Base-by-base conservation (phyloP, 2,113 vertebrate genomes). In the Struthidea cinerea region DNA sequence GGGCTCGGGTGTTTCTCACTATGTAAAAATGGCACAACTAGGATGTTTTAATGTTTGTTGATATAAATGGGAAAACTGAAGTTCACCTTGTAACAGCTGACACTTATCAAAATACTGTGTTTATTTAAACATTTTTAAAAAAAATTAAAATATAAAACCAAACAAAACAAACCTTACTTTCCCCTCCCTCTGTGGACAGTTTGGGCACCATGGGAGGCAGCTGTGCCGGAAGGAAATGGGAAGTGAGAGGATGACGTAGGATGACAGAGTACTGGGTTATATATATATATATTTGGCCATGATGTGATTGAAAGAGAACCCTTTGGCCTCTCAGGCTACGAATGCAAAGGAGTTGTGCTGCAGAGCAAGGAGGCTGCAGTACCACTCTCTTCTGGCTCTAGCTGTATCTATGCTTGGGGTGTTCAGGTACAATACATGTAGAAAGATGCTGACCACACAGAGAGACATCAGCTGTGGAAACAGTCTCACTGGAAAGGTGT, bases 351-450 rank as follows among this genome's bases (percentile, higher is more conserved):
- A 50, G 28, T 23, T 78, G 28, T n/a, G 61, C 64, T 65, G 39
- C 56, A 56, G 41, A 69, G 44, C 52, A 75, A 59, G 47, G 11
- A 80, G 64, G 23, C 27, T 0, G 1, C 35, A 28, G 42, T 61
- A 32, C 11, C 5, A 0, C 42, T 73, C 53, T 79, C 22, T 16
- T 64, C 63, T 92, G 53, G 20, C 33, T 77, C 33, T 69, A 35
- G 10, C 24, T 2, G 0, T 80, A 9, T 46, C 41, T 1, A 0
- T 76, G 44, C 35, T 74, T 61, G 33, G 21, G 44, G 10, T 1
- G 1, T 79, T 81, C 0, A 3, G 60, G 47, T 60, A 44, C 18
- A 22, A 7, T 44, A 18, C 2, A 1, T 11, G 53, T 68, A 42
- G 63, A 61, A 80, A 24, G 46, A 13, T 74, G 63, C 35, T 90